These are phyloP conservation scores for Dysdera silvatica DNA, from an alignment of 1,140 invertebrate genomes.

Conservation along the genomic window DNA sequence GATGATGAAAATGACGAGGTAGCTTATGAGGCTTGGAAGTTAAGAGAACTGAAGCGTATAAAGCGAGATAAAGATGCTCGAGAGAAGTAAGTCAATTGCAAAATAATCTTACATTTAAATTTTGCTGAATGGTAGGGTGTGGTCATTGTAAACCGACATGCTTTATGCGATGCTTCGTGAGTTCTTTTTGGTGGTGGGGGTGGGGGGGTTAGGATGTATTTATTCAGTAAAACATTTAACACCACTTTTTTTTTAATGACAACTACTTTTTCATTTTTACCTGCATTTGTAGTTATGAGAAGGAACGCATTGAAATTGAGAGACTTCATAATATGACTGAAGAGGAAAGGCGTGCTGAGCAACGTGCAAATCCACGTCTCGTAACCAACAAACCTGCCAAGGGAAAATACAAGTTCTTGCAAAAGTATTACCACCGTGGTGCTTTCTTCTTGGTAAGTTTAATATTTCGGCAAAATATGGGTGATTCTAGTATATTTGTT, in stretches of 20 bases:
- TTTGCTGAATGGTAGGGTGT: background rate
- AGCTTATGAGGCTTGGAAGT: slow-evolving; percentile 96
- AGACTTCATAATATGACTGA: slow-evolving; percentile 89
- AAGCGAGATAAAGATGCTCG: slow-evolving; percentile 92
- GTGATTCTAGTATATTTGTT: too few species aligned
- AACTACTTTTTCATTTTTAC: too few species aligned
- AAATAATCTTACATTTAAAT: too few species aligned
- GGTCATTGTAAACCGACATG: too few species aligned
- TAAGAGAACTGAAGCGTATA: slow-evolving; percentile 88
- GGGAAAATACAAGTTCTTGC: slow-evolving; percentile 98
- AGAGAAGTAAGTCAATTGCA: slow-evolving; percentile 53
- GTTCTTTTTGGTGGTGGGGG: too few species aligned
- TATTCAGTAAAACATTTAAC: too few species aligned
- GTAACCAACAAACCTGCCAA: slow-evolving; percentile 93
- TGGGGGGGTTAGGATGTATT: too few species aligned
- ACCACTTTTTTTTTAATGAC: too few species aligned
- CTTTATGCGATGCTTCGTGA: too few species aligned
- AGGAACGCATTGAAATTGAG: slow-evolving; percentile 85
- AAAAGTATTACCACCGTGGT: slow-evolving; percentile 99
- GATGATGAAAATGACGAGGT: slow-evolving; percentile 98
- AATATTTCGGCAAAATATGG: too few species aligned
- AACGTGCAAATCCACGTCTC: slow-evolving; percentile 82
- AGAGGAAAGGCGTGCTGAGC: slow-evolving; percentile 83
- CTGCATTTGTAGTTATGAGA: slow-evolving; percentile 47
- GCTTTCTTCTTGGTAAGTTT: slow-evolving; percentile 77